Percentiles rank a stretch among this genome's conserved stretches.
These are phyloP conservation scores for Laupala kohalensis DNA, from an alignment of 1,140 invertebrate species.

Conservation along the genomic window DNA sequence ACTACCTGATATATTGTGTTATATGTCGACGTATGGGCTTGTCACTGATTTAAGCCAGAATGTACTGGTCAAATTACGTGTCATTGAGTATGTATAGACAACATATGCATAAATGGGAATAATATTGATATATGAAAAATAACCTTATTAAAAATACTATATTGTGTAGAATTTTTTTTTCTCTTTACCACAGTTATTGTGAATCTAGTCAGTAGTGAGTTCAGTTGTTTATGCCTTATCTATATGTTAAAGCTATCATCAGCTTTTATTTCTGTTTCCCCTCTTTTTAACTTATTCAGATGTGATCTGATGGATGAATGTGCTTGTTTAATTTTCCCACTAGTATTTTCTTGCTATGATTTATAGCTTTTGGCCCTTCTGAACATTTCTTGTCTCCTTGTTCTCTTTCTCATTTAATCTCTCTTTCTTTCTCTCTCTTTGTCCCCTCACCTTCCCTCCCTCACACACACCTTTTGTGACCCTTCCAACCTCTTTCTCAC, in stretches of 20 bases:
- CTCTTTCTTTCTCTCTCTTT: not conserved
- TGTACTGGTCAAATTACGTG: slow-evolving; percentile 5
- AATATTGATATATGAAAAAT: slow-evolving; percentile 5
- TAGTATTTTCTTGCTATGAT: not conserved
- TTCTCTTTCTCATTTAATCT: not conserved
- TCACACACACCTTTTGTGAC: not conserved
- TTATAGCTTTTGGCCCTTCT: too few relatives aligned
- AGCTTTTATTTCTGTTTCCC: not conserved
- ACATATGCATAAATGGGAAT: slow-evolving; percentile 6
- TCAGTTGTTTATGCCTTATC: not conserved
- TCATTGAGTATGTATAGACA: slow-evolving; percentile 7
- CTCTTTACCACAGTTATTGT: slow-evolving; percentile 9
- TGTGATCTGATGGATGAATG: not conserved
- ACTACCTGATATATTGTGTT: not conserved
- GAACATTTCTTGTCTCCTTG: too few relatives aligned
- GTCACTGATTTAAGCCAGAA: not conserved
- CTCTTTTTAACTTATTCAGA: not conserved
- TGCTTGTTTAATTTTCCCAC: not conserved
- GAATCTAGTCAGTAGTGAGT: slow-evolving; percentile 14
- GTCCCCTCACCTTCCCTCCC: not conserved
- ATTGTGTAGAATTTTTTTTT: slow-evolving; percentile 11
- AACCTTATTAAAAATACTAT: slow-evolving; percentile 7
- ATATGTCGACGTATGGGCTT: not conserved
- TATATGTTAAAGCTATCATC: not conserved
- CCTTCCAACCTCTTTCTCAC: not conserved